Base-by-base conservation (phyloP, 2,797 vertebrate genomes). In the Cirrhinus molitorella region DNA sequence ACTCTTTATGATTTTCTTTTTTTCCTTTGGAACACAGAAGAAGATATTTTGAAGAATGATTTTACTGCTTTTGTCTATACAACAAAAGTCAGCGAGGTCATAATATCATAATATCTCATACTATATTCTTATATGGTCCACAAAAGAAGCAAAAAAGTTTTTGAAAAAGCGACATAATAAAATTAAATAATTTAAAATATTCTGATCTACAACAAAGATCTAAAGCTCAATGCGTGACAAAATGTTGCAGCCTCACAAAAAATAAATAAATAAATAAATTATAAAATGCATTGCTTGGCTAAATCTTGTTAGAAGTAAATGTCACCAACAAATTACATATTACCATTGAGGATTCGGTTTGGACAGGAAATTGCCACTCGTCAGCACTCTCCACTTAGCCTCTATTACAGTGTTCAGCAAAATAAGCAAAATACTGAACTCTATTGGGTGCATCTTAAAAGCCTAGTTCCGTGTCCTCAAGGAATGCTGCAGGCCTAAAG, bases 301-400 rank as follows among this genome's bases (percentile, higher is more conserved):
- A 63, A 72, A 61, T 72, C 53, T 37, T 59, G 37, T 59, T 47
- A 57, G 17, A 61, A 72, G 43, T 72, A 73, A 61, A 73, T 73
- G 67, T 61, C 40, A 71, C 53, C 25, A 81, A 34, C 53, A 81
- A 49, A 81, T 72, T 71, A 59, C 66, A 81, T n/a, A 40, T 70
- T 71, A 68, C 51, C 28, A 59, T 57, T 70, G 37, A 71, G 40
- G 25, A 72, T 72, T 61, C 3, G 1, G 28, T 72, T 72, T 72
- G 68, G 79, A 61, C 55, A 37, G 40, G 53, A 80, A 71, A 71
- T 34, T 80, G 51, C 51, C 67, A 61, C 53, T 71, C 23, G 37
- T 59, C 37, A 45, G 23, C 66, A 59, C 40, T 71, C 37, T 61
- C 40, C 19, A 17, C 67, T 59, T 71, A 71, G 13, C 67, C 40